Percentiles rank a stretch among this genome's conserved stretches.
These are phyloP conservation scores for Tonatia bakeri DNA, from an alignment of 2,113 vertebrate species.

Conservation along the genomic window DNA sequence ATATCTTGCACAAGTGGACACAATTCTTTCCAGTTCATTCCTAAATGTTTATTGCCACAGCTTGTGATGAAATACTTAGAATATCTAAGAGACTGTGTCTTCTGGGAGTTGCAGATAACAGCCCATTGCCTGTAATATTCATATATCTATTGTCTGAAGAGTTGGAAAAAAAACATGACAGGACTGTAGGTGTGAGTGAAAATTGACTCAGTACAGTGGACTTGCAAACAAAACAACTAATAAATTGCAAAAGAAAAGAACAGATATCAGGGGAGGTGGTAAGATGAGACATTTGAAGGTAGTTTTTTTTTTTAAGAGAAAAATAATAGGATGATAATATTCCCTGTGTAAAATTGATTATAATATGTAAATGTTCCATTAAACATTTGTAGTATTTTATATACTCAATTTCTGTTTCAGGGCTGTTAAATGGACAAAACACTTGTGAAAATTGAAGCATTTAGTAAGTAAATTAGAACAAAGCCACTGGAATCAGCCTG, in stretches of 20 bases:
- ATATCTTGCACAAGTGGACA: conserved; percentile 33
- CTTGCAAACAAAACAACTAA: conserved; percentile 46
- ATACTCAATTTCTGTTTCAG: conserved; percentile 3
- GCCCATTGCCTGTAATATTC: conserved; percentile 16
- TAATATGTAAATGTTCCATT: conserved; percentile 39
- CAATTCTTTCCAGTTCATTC: conserved; percentile 38
- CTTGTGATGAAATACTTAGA: conserved; percentile 56
- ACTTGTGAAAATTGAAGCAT: background rate
- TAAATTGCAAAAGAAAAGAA: conserved; percentile 30
- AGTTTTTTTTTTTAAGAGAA: background rate
- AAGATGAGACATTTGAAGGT: conserved; percentile 16
- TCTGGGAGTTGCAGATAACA: conserved; percentile 50
- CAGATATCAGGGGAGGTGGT: background rate
- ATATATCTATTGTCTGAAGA: conserved; percentile 57
- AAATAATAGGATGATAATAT: conserved; percentile 39
- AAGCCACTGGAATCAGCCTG: background rate
- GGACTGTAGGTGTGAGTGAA: conserved; percentile 66
- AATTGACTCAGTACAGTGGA: conserved; percentile 44
- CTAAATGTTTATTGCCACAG: background rate
- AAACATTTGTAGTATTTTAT: conserved; percentile 64
- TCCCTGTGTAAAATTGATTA: conserved; percentile 34
- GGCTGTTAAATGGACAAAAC: conserved; percentile 10
- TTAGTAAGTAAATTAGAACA: conserved; percentile 9
- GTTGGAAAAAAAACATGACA: conserved; percentile 41
- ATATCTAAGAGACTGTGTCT: conserved; percentile 36